A percentile compares a stretch with the other conserved stretches of the same genome.
Evolutionary conservation across 2,797 vertebrate species (phyloP).

Genomic region (Enteromius viviparus): DNA sequence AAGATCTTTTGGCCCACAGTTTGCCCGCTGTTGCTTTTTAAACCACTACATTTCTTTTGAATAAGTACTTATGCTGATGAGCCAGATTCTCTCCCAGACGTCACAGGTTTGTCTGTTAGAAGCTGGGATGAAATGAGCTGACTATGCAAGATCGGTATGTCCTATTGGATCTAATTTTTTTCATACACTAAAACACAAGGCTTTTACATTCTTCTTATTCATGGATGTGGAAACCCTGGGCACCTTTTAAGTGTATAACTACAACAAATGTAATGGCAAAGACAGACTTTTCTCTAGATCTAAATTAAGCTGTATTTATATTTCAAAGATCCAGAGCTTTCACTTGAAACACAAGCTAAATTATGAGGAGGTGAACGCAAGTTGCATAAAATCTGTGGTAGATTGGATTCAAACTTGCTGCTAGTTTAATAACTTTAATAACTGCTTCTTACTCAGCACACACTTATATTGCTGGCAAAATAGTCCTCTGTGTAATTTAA

Average conservation of each 20-base stretch:
- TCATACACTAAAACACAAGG: conserved; percentile 9
- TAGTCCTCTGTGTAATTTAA: conserved; percentile 16
- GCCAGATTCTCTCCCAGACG: conserved; percentile 10
- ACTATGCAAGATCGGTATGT: conserved; percentile 57
- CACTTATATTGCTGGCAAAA: conserved; percentile 18
- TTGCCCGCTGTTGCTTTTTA: conserved; percentile 36
- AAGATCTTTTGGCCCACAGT: conserved; percentile 37
- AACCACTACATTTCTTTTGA: conserved; percentile 31
- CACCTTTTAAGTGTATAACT: conserved; percentile 1
- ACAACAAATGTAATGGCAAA: neutral
- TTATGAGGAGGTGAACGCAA: conserved; percentile 1
- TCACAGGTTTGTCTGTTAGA: conserved; percentile 33
- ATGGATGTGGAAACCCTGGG: conserved; percentile 17
- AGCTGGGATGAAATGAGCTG: conserved; percentile 44
- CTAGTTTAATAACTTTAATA: conserved; percentile 21
- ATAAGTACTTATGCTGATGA: conserved; percentile 30
- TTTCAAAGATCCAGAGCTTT: neutral
- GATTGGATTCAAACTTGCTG: neutral
- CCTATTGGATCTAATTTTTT: conserved; percentile 1
- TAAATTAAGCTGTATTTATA: conserved; percentile 7
- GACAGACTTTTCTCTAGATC: neutral
- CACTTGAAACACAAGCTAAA: neutral
- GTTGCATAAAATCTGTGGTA: neutral
- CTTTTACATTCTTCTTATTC: conserved; percentile 33
- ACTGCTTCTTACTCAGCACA: conserved; percentile 23